These are phyloP conservation scores for Charadrius vociferus DNA, from an alignment of 2,113 vertebrate genomes.

Conservation along the genomic window DNA sequence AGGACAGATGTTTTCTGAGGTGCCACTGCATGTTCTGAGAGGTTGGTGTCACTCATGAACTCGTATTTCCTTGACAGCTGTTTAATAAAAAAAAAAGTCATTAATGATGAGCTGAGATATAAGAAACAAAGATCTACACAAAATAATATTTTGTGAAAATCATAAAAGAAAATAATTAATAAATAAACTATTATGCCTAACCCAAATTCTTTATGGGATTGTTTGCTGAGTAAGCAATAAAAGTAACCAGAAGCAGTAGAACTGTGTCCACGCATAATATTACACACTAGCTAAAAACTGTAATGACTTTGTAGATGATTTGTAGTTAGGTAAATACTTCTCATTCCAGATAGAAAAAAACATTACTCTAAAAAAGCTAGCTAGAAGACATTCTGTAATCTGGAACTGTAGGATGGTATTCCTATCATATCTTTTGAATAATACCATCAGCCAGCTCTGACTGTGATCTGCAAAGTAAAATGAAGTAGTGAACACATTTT, in stretches of 20 bases:
- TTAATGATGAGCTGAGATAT: not conserved
- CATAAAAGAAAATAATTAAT: not conserved
- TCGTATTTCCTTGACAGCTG: constrained; percentile 94
- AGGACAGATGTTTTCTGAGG: constrained; percentile 75
- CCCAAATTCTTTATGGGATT: not conserved
- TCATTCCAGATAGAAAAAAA: not conserved
- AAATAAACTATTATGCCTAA: not conserved
- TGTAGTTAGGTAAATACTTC: not conserved
- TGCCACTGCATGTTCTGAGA: constrained; percentile 79
- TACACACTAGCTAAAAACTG: not conserved
- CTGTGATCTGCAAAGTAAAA: not conserved
- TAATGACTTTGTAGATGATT: not conserved
- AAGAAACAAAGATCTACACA: not conserved
- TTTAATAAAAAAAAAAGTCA: not conserved
- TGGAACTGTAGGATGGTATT: not conserved
- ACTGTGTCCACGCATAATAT: not conserved
- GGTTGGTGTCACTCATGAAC: constrained; percentile 97
- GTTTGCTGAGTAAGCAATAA: not conserved
- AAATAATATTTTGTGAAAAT: not conserved
- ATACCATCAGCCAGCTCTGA: not conserved
- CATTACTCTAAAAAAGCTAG: not conserved
- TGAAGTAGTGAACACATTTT: not conserved
- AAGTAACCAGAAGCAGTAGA: not conserved
- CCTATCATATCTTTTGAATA: not conserved
- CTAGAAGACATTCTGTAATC: not conserved